These are phyloP conservation scores for Aldrovandia affinis DNA, from an alignment of 2,797 vertebrate species.

Conservation along the genomic window DNA sequence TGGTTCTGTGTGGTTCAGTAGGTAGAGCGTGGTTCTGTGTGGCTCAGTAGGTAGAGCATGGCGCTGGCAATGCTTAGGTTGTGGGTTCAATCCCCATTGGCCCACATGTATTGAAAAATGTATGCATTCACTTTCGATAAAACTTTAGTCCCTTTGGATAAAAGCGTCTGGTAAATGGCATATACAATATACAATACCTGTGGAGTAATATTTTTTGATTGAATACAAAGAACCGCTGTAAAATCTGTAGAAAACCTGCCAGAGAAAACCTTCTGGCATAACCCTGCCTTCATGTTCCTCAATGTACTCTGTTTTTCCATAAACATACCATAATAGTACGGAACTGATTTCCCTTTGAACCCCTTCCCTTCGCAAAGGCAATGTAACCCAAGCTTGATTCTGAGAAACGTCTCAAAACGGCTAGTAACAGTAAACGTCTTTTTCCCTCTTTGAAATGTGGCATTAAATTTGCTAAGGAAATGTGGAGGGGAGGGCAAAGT, in stretches of 20 bases:
- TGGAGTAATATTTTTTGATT: no score
- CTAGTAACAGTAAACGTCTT: constrained; percentile 35
- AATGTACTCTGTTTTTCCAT: constrained; percentile 39
- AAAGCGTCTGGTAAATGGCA: no score
- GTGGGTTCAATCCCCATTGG: no score
- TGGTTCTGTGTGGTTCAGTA: no score
- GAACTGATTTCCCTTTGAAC: constrained; percentile 37
- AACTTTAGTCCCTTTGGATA: no score
- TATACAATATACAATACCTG: no score
- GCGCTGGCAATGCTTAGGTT: no score
- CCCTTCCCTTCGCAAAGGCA: constrained; percentile 19
- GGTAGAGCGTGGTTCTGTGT: no score
- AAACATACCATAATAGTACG: constrained; percentile 44
- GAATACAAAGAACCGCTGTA: no score
- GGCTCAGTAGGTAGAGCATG: no score
- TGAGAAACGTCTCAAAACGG: constrained; percentile 33
- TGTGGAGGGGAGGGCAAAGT: constrained; percentile 26
- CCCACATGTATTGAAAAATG: no score
- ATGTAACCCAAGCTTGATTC: constrained; percentile 38
- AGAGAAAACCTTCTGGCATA: background rate
- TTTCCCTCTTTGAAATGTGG: constrained; percentile 33
- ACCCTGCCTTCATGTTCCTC: background rate
- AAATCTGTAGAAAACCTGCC: background rate
- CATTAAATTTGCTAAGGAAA: constrained; percentile 38
- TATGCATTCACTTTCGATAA: no score